A percentile compares a stretch with the other conserved stretches of the same genome.
These are phyloP conservation scores for Parnassius apollo DNA, from an alignment of 2,888 invertebrate species.

Conservation along the genomic window DNA sequence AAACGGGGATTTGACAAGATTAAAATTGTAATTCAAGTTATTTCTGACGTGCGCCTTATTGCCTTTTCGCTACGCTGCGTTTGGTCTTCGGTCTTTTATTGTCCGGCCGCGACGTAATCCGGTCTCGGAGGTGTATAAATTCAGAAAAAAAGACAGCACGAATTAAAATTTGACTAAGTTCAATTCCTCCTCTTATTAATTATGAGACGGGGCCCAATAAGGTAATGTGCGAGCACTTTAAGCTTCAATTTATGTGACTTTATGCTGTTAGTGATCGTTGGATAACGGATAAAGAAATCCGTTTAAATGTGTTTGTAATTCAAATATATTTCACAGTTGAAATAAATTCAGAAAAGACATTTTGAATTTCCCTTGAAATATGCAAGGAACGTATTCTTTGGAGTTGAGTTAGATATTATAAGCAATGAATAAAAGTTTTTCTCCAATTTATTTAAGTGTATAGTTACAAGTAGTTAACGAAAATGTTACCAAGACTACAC, in stretches of 20 bases:
- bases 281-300: background rate
- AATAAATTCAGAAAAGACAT: background rate
- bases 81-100: constrained; percentile 42
- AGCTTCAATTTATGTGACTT: constrained; percentile 22
- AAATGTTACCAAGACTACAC: background rate
- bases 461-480: too few species aligned
- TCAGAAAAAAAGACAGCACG: constrained; percentile 5
- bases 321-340: background rate
- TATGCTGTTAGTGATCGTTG: constrained; percentile 6
- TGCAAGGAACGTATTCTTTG: too few species aligned
- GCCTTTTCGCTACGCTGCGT: constrained; percentile 39
- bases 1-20: constrained; percentile 79
- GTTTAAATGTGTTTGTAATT: constrained; percentile 10
- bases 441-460: too few species aligned
- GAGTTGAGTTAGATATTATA: too few species aligned
- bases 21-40: constrained; percentile 80
- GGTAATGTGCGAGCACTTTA: constrained; percentile 7
- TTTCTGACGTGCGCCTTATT: constrained; percentile 76
- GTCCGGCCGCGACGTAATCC: constrained; percentile 14
- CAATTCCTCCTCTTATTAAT: constrained; percentile 18
- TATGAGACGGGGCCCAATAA: constrained; percentile 14
- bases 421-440: too few species aligned
- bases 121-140: constrained; percentile 8
- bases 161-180: constrained; percentile 25
- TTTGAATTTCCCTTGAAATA: too few species aligned